A percentile compares a stretch with the other conserved stretches of the same genome.
Conservation (phyloP, 2,797 vertebrate species). For the Cyclopterus lumpus region DNA sequence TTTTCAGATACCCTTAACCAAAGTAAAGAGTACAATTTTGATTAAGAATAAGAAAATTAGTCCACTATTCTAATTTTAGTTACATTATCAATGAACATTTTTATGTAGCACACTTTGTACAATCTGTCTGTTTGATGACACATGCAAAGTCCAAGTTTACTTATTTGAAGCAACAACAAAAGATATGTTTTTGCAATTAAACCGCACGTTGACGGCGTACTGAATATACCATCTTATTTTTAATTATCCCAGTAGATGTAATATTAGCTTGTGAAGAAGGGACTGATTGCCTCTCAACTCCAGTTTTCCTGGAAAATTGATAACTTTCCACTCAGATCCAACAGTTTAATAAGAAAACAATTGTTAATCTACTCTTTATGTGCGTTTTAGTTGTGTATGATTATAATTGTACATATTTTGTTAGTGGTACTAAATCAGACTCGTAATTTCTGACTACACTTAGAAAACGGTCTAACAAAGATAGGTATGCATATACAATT, state of each 20-base stretch:
- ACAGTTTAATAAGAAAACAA: slow-evolving; percentile 18
- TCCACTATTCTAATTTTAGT: not conserved
- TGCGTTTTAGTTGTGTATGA: not conserved
- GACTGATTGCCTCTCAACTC: not conserved
- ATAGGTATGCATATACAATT: not conserved
- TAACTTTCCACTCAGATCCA: slow-evolving; percentile 4
- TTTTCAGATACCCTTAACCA: not conserved
- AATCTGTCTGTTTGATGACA: not conserved
- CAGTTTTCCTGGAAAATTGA: slow-evolving; percentile 12
- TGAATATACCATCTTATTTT: not conserved
- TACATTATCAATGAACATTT: not conserved
- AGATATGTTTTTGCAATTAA: not conserved
- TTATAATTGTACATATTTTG: slow-evolving; percentile 5
- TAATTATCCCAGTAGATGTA: not conserved
- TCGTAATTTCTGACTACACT: not conserved
- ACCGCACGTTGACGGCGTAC: not conserved
- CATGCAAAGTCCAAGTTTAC: not conserved
- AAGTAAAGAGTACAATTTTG: not conserved
- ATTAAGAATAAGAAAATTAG: not conserved
- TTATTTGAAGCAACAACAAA: not conserved
- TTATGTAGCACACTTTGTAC: not conserved
- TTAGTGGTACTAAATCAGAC: not conserved
- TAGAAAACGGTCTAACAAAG: not conserved
- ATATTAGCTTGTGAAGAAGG: slow-evolving; percentile 7
- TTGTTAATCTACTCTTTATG: not conserved